Evolutionary conservation across 1,140 invertebrate species (phyloP).

Genomic region (Parasteatoda tepidariorum): DNA sequence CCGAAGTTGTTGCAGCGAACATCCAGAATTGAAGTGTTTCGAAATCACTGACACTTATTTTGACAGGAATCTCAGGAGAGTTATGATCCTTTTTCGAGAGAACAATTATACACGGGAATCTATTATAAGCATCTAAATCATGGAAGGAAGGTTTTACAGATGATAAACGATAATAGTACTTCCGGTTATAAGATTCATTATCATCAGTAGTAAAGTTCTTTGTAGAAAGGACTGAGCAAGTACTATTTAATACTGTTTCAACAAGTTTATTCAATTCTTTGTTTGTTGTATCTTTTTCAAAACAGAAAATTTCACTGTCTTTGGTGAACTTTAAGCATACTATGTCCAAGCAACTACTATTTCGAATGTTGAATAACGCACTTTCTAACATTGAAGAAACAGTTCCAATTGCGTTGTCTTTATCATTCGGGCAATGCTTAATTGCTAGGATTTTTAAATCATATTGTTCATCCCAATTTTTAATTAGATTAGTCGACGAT

Average conservation of each 20-base stretch:
- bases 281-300: too few relatives aligned
- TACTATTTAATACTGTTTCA: too few relatives aligned
- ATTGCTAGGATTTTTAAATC: background rate
- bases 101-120: background rate
- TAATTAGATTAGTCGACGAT: background rate
- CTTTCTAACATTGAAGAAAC: too few relatives aligned
- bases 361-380: too few relatives aligned
- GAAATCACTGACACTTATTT: background rate
- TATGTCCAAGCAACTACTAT: too few relatives aligned
- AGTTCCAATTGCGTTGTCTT: background rate
- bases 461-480: background rate
- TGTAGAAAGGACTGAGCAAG: too few relatives aligned
- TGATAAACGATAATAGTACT: background rate
- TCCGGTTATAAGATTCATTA: background rate
- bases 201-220: background rate
- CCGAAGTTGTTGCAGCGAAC: slow-evolving; percentile 46
- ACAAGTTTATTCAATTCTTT: too few relatives aligned
- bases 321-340: too few relatives aligned
- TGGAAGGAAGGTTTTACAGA: background rate
- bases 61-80: background rate
- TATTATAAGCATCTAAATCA: background rate
- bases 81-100: background rate
- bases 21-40: slow-evolving; percentile 61
- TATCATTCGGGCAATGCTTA: background rate
- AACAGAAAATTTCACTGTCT: too few relatives aligned